Evolutionary conservation across 2,888 invertebrate genomes (phyloP).

Genomic region (Lycophotia porphyrea): DNA sequence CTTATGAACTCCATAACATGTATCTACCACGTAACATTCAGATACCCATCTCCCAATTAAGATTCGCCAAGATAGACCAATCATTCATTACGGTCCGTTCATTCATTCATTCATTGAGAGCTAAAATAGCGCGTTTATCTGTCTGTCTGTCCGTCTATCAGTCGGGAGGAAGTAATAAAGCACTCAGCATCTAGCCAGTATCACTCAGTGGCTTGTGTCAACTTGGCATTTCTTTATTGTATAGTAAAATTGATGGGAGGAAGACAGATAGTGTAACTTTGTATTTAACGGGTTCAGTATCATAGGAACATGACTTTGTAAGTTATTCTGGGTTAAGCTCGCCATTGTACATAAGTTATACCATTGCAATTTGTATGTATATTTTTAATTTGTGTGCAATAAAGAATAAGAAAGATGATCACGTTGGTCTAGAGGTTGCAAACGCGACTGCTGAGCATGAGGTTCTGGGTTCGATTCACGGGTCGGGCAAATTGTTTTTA

Average conservation of each 20-base stretch:
- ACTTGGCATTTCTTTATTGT: slow-evolving; percentile 76
- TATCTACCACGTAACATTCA: background rate
- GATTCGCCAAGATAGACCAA: slow-evolving; percentile 68
- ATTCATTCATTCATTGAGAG: slow-evolving; percentile 71
- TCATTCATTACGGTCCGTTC: slow-evolving; percentile 80
- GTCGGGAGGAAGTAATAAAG: slow-evolving; percentile 85
- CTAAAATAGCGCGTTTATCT: slow-evolving; percentile 84
- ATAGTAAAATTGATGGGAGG: slow-evolving; percentile 50
- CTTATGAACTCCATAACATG: background rate
- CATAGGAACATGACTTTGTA: background rate
- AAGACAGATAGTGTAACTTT: slow-evolving; percentile 48
- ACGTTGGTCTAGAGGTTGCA: background rate
- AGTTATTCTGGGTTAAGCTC: too few relatives aligned
- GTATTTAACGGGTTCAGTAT: slow-evolving; percentile 24
- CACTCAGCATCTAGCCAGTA: slow-evolving; percentile 78
- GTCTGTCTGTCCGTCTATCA: slow-evolving; percentile 69
- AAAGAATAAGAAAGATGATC: too few relatives aligned
- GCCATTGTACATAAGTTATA: too few relatives aligned
- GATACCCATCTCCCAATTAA: slow-evolving; percentile 65
- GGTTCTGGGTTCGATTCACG: too few relatives aligned
- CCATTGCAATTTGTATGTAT: too few relatives aligned
- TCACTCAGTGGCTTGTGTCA: slow-evolving; percentile 79
- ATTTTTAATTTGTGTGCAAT: too few relatives aligned
- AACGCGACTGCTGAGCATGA: too few relatives aligned
- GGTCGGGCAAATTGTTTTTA: too few relatives aligned